Percentiles rank a stretch among this genome's conserved stretches.
These are phyloP conservation scores for Epinephelus lanceolatus DNA, from an alignment of 2,113 vertebrate genomes.

Conservation along the genomic window DNA sequence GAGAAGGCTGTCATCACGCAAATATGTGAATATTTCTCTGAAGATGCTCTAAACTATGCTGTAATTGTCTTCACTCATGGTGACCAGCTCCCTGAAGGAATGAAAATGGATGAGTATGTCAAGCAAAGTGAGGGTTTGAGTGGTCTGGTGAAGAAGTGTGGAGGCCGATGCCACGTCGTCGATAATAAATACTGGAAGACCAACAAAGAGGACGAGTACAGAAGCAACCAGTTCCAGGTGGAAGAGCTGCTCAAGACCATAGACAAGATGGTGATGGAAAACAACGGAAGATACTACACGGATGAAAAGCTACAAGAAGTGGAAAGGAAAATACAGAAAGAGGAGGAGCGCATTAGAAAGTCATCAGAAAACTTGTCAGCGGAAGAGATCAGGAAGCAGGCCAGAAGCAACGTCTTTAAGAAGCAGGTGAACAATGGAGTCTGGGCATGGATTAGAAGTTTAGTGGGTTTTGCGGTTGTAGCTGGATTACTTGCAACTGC, in stretches of 20 bases:
- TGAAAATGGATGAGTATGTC: conserved; percentile 21
- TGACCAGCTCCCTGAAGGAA: conserved; percentile 21
- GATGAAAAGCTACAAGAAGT: conserved; percentile 16
- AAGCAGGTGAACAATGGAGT: background rate
- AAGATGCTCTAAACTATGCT: background rate
- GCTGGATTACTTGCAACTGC: background rate
- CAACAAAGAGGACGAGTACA: background rate
- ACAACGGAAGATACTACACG: conserved; percentile 29
- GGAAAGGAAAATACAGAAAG: background rate
- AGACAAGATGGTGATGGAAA: conserved; percentile 5
- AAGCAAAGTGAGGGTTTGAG: background rate
- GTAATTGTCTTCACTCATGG: conserved; percentile 63
- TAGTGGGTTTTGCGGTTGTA: background rate
- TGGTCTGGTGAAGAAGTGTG: conserved; percentile 50
- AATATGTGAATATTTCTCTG: conserved; percentile 41
- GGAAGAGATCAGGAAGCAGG: background rate
- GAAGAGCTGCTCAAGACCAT: conserved; percentile 36
- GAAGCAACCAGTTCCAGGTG: conserved; percentile 58
- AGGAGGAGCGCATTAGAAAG: background rate
- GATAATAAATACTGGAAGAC: conserved; percentile 64
- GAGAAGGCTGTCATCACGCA: conserved; percentile 23
- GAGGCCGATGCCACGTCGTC: conserved; percentile 45
- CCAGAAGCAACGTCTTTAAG: conserved; percentile 71
- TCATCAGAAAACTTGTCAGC: rapidly evolving
- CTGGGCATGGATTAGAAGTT: background rate